Percentiles rank a stretch among this genome's conserved stretches.
Evolutionary conservation across 1,140 invertebrate genomes (phyloP).

Genomic region (Lepidurus couesii): DNA sequence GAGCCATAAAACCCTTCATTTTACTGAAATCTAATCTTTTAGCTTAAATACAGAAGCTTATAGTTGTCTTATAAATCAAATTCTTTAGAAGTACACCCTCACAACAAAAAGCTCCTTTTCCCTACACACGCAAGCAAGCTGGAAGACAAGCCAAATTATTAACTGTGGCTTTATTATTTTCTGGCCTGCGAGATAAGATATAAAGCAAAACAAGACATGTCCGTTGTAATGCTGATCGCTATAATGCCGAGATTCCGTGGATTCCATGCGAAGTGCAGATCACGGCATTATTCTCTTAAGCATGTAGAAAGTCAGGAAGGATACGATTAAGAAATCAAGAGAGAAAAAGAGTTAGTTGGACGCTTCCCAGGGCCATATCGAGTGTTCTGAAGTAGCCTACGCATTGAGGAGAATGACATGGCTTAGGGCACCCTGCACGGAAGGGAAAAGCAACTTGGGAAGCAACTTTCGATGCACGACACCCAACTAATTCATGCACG

Average conservation of each 20-base stretch:
- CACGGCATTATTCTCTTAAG: slow-evolving; percentile 11
- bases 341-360: neutral
- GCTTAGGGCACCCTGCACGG: neutral
- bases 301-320: neutral
- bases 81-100: too few relatives aligned
- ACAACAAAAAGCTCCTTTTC: neutral
- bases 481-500: neutral
- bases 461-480: neutral
- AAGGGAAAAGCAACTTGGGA: neutral
- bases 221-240: neutral
- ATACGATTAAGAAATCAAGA: neutral
- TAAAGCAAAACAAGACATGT: neutral
- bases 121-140: neutral
- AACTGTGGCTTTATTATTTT: neutral
- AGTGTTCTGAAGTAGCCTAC: neutral
- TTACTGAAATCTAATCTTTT: neutral
- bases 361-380: neutral
- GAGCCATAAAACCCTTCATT: neutral
- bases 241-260: slow-evolving; percentile 9
- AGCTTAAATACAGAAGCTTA: neutral
- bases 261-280: neutral
- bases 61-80: too few relatives aligned
- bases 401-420: neutral
- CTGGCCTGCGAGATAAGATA: neutral
- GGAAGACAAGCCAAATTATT: neutral